Evolutionary conservation across 1,140 invertebrate genomes (phyloP).

Genomic region (Phortica variegata): DNA sequence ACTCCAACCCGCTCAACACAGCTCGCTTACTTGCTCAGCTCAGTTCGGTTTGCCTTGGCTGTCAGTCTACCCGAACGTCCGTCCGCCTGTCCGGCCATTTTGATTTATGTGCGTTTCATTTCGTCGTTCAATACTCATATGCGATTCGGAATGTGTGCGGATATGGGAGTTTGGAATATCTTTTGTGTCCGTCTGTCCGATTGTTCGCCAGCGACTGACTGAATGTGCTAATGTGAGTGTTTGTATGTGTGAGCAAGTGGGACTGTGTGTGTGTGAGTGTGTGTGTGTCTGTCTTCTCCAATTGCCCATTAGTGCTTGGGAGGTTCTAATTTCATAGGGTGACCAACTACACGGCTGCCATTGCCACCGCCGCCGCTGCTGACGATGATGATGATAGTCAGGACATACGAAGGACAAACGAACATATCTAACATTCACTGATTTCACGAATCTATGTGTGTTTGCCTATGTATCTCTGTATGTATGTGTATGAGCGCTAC

Average conservation of each 20-base stretch:
- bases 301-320: slow-evolving; percentile 46
- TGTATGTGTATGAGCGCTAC: too few relatives aligned
- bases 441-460: slow-evolving; percentile 25
- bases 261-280: slow-evolving; percentile 8
- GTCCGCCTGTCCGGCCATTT: slow-evolving; percentile 53
- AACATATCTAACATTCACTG: slow-evolving; percentile 36
- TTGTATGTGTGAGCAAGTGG: slow-evolving; percentile 8
- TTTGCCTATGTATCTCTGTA: too few relatives aligned
- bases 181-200: slow-evolving; percentile 25
- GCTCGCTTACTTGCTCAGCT: too few relatives aligned
- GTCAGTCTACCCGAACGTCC: slow-evolving; percentile 44
- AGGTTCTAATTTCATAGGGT: slow-evolving; percentile 42
- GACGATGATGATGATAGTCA: neutral
- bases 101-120: slow-evolving; percentile 57
- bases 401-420: slow-evolving; percentile 18
- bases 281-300: slow-evolving; percentile 14
- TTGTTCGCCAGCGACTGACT: slow-evolving; percentile 20
- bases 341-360: too few relatives aligned
- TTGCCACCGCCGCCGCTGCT: too few relatives aligned
- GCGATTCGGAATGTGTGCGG: slow-evolving; percentile 49
- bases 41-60: slow-evolving; percentile 23
- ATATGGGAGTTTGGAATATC: slow-evolving; percentile 56
- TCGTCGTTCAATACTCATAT: slow-evolving; percentile 57
- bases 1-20: too few relatives aligned
- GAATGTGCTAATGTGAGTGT: slow-evolving; percentile 10